These are phyloP conservation scores for Pangasianodon hypophthalmus DNA, from an alignment of 2,113 vertebrate species.

Conservation along the genomic window DNA sequence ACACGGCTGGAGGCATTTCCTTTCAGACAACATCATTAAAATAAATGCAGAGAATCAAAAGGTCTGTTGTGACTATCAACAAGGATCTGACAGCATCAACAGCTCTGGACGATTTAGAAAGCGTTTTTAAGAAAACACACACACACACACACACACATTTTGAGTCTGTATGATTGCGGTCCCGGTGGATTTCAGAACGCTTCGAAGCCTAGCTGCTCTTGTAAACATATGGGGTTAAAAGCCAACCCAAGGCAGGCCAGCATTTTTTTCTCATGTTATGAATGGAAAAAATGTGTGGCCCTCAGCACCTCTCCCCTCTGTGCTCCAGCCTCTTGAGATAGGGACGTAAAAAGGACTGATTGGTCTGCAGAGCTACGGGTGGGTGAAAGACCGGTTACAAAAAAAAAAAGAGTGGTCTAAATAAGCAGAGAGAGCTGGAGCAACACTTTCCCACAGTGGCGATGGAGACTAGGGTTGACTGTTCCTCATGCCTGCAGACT, in stretches of 20 bases:
- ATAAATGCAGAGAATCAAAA: slow-evolving; percentile 21
- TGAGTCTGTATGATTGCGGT: slow-evolving; percentile 12
- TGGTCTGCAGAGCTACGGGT: slow-evolving; percentile 60
- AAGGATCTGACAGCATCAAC: slow-evolving; percentile 2
- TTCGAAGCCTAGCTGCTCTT: slow-evolving; percentile 51
- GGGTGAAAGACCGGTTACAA: slow-evolving; percentile 72
- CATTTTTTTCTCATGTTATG: slow-evolving; percentile 54
- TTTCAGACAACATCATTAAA: slow-evolving; percentile 6
- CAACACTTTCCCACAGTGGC: slow-evolving; percentile 77
- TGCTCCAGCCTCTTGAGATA: slow-evolving; percentile 70
- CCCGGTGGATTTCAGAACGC: slow-evolving; percentile 51
- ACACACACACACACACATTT: slow-evolving; percentile 17
- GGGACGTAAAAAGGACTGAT: slow-evolving; percentile 66
- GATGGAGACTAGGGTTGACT: slow-evolving; percentile 60
- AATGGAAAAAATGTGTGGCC: slow-evolving; percentile 74
- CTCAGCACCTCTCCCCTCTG: slow-evolving; percentile 65
- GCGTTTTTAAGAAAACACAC: background rate
- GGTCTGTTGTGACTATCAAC: slow-evolving; percentile 28
- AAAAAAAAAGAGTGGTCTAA: slow-evolving; percentile 66
- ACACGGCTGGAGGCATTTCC: slow-evolving; percentile 33
- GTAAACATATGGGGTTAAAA: slow-evolving; percentile 63
- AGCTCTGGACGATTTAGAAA: slow-evolving; percentile 31
- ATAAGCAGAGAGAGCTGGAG: slow-evolving; percentile 70
- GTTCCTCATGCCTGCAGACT: slow-evolving; percentile 71
- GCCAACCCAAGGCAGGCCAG: slow-evolving; percentile 52